Conservation (phyloP, 2,797 vertebrate genomes). For the Ceryle rudis region DNA sequence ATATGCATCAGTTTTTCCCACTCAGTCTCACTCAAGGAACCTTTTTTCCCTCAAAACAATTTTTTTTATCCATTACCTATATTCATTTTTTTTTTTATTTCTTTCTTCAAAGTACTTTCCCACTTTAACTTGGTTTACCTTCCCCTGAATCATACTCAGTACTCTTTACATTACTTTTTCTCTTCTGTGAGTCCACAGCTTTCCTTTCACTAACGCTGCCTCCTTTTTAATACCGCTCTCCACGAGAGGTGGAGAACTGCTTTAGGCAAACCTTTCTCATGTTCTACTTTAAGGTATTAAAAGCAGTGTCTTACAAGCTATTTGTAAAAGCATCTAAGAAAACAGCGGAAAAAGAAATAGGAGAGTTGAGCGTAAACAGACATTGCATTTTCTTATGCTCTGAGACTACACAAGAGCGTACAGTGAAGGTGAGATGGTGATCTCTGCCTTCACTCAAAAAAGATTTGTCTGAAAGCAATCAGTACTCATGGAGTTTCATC, state of each 20-base stretch:
- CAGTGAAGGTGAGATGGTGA: not conserved
- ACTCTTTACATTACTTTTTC: not conserved
- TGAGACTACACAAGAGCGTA: not conserved
- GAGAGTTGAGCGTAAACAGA: not conserved
- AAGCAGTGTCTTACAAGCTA: not conserved
- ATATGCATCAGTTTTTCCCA: not conserved
- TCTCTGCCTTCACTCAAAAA: not conserved
- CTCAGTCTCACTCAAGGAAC: not conserved
- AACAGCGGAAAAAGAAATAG: not conserved
- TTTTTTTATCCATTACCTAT: not conserved
- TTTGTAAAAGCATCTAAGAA: not conserved
- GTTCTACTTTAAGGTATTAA: not conserved
- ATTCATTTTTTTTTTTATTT: not conserved
- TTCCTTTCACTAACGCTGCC: not conserved
- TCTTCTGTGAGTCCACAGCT: not conserved
- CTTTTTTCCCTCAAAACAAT: not conserved
- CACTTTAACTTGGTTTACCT: not conserved
- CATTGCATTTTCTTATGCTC: not conserved
- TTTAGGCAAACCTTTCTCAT: not conserved
- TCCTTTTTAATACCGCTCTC: not conserved
- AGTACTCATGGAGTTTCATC: not conserved
- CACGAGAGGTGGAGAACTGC: rapidly evolving
- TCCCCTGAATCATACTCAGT: not conserved
- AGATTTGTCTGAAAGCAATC: not conserved
- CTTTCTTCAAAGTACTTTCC: not conserved